Conservation (phyloP, 37 sponge, comb jelly and placozoan genomes). For the Aplysina aerophoba region DNA sequence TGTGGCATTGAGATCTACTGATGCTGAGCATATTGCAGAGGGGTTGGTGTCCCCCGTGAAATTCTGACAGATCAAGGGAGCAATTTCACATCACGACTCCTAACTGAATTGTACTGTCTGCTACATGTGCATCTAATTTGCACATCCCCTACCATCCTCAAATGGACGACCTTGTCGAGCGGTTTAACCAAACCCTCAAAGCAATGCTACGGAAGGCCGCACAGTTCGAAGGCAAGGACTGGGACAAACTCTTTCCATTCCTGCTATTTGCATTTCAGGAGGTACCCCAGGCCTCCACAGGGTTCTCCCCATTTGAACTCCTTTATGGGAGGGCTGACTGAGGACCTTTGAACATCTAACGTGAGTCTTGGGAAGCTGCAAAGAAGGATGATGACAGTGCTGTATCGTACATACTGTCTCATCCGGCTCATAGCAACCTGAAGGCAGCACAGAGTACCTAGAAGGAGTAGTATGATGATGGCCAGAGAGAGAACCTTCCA, state of each 20-base stretch:
- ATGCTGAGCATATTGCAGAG: constrained; percentile 19
- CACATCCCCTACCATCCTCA: no score
- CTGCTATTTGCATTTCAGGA: neutral
- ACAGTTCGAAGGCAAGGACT: neutral
- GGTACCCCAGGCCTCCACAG: neutral
- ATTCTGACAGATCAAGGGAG: constrained; percentile 25
- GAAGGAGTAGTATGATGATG: no score
- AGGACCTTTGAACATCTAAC: no score
- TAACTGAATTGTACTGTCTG: neutral
- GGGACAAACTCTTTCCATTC: neutral
- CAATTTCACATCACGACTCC: neutral
- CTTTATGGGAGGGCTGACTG: no score
- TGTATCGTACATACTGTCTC: no score
- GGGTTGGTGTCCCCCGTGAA: neutral
- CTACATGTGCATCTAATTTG: no score
- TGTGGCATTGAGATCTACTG: neutral
- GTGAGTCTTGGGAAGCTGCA: no score
- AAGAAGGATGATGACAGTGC: no score
- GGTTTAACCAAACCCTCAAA: constrained; percentile 10
- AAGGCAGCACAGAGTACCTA: no score
- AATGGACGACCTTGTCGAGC: neutral
- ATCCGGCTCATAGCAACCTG: no score
- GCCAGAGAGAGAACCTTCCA: no score
- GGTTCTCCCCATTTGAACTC: neutral
- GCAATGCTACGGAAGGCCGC: neutral